phyloP scores from a whole-genome alignment of 2,797 vertebrate species.

The Chelon auratus region DNA sequence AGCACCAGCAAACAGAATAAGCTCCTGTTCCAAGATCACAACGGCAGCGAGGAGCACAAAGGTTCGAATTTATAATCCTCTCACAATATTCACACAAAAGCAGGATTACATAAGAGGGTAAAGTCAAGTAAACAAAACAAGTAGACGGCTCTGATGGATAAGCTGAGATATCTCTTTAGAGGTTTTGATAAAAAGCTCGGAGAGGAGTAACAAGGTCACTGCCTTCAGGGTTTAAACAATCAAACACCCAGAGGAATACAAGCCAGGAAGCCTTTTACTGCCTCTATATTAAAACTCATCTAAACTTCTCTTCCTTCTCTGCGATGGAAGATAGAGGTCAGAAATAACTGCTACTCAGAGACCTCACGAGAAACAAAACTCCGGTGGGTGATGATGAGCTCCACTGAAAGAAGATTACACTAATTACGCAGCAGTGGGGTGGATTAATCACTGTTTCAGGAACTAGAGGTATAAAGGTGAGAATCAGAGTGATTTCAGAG shows the following conservation, averaged over 20 bases:
- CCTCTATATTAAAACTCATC: conserved; percentile 26
- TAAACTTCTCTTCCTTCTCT: conserved; percentile 13
- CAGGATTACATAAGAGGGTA: conserved; percentile 35
- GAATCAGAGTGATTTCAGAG: conserved; percentile 11
- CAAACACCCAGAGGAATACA: conserved; percentile 22
- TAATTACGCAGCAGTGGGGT: conserved; percentile 38
- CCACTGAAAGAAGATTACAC: conserved; percentile 40
- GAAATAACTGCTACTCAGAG: conserved; percentile 16
- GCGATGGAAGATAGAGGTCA: conserved; percentile 26
- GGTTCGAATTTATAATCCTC: conserved; percentile 40
- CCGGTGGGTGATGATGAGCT: conserved; percentile 41
- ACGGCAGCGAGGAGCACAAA: conserved; percentile 3
- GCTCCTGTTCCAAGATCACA: conserved; percentile 35
- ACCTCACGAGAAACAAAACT: conserved; percentile 20
- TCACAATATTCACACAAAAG: conserved; percentile 22
- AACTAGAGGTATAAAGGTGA: conserved; percentile 38
- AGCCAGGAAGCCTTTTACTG: not conserved
- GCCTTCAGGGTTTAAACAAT: conserved; percentile 26
- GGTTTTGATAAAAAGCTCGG: conserved; percentile 5
- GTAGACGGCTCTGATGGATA: conserved; percentile 4
- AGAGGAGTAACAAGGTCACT: conserved; percentile 43
- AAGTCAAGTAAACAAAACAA: conserved; percentile 28
- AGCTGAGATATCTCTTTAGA: not conserved
- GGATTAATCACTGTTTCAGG: conserved; percentile 51
- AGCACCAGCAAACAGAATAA: conserved; percentile 11